Base-by-base conservation (phyloP, 2,888 invertebrate genomes). In the Camptogramma bilineatum region DNA sequence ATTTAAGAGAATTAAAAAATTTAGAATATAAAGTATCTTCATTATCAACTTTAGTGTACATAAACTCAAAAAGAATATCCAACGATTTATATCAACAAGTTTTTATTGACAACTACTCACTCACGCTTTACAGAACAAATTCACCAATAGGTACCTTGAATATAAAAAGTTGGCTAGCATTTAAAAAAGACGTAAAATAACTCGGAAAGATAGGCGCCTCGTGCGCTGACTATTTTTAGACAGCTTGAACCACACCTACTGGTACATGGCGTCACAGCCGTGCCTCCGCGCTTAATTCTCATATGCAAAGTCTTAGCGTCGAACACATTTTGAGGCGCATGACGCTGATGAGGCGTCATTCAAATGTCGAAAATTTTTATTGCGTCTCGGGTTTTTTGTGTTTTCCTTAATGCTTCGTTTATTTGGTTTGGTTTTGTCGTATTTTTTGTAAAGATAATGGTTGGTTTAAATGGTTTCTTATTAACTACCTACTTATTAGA, bases 221-320 rank as follows among this genome's bases (percentile, higher is more conserved):
- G 68, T 68, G 73, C 70, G 76, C 71, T 70, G 44, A 73, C 72
- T 86, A 86, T 82, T 81, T 83, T 80, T 75, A 79, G 73, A 28
- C 34, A n/a, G 50, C 60, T 65, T 16, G 24, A 64, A 76, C 84
- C 86, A 84, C 86, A 81, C 88, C 85, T 81, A 80, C 82, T 59
- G 48, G 31, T 42, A 47, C 17, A 58, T 73, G 78, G 78, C 87
- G 85, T 89, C 88, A 89, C 64, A 65, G 81, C 76, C 88, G 79
- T 81, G 89, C 86, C 89, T 85, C 83, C 81, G 54, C 70, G 69
- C 73, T 67, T 70, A 42, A 58, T n/a, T 28, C 28, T 28, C 7
- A 28, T 28, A 28, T 48, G 55, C 47, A 47, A 47, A 17, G 48
- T 55, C 8, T 28, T 44, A 54, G 17, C 18, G 46, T 10, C 17